Evolutionary conservation across 2,113 vertebrate species (phyloP).

Genomic region (Progne subis): DNA sequence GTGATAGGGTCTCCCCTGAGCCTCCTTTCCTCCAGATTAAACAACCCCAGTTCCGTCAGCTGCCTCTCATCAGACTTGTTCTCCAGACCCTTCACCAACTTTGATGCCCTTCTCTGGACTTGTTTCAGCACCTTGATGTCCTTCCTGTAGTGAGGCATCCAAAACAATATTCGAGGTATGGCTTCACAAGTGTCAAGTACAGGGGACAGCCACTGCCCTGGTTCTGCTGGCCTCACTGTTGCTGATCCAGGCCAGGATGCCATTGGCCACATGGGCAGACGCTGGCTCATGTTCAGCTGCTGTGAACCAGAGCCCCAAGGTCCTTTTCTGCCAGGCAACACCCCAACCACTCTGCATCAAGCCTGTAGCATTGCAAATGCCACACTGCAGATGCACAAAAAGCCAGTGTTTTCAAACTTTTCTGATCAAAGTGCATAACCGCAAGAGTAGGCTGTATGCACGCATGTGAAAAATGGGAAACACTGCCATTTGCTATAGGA

Average conservation of each 20-base stretch:
- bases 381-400: not conserved
- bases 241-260: not conserved
- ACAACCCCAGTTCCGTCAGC: not conserved
- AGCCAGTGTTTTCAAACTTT: not conserved
- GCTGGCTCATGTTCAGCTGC: not conserved
- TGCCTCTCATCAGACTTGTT: not conserved
- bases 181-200: not conserved
- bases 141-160: not conserved
- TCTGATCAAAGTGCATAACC: not conserved
- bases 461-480: not conserved
- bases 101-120: not conserved
- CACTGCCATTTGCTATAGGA: not conserved
- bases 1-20: not conserved
- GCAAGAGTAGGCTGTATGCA: not conserved
- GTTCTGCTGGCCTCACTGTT: not conserved
- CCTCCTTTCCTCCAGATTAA: not conserved
- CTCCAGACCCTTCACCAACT: not conserved
- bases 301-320: not conserved
- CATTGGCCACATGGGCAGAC: not conserved
- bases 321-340: not conserved
- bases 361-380: not conserved
- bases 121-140: not conserved
- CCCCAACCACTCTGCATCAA: not conserved
- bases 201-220: not conserved
- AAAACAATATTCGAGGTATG: fast-evolving